Conservation (phyloP, 2,797 vertebrate species). For the Leucoraja ocellata region DNA sequence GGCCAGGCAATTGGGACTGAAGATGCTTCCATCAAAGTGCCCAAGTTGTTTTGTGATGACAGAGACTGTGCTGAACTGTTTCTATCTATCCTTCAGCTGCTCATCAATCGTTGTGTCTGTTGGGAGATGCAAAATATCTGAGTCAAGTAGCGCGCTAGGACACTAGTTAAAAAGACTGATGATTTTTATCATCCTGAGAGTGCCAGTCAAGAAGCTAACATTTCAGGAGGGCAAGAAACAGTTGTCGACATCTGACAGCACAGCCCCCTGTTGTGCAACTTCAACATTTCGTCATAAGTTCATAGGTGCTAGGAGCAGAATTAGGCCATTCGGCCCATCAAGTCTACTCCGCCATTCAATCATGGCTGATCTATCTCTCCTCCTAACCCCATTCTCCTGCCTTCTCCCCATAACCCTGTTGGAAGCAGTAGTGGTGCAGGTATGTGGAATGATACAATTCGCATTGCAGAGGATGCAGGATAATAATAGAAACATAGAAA, state of each 20-base stretch:
- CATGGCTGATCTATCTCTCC: no score
- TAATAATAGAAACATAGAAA: no score
- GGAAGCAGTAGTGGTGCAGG: no score
- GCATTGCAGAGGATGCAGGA: no score
- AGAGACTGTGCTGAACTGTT: not conserved
- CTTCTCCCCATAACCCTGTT: no score
- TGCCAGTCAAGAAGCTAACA: not conserved
- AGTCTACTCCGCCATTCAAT: not conserved
- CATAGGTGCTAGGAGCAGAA: no score
- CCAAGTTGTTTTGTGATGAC: not conserved
- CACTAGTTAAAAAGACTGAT: not conserved
- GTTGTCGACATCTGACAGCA: not conserved
- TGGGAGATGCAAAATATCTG: not conserved
- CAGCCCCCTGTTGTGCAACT: not conserved
- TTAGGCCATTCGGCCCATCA: no score
- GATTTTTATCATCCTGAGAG: not conserved
- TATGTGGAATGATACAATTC: no score
- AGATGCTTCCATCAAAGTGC: not conserved
- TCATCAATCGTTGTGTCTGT: not conserved
- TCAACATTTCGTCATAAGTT: not conserved
- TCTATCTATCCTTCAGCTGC: not conserved
- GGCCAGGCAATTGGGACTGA: constrained; percentile 3
- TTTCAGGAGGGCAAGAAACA: not conserved
- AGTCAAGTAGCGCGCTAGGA: not conserved
- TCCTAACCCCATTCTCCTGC: no score